Base-by-base conservation (phyloP, 2,888 invertebrate genomes). In the Conchocele bisecta region DNA sequence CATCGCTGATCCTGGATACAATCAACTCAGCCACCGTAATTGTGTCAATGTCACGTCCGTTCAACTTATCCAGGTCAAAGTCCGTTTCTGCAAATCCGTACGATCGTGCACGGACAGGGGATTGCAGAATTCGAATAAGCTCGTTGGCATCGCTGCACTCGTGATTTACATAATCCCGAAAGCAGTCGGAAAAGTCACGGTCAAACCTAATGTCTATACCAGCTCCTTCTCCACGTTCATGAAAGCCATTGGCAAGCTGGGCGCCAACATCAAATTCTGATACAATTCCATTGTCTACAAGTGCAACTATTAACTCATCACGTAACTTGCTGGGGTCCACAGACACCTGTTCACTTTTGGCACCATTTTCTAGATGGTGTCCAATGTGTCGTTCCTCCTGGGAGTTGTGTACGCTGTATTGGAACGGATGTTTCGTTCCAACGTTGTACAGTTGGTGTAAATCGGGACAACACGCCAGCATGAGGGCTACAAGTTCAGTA, bases 121-220 rank as follows among this genome's bases (percentile, higher is more conserved):
- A 37, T n/a, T 71, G 42, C 22, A 77, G 53, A 11, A 74, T 48
- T 31, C 42, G 39, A 35, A 61, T 61, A 20, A 77, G 41, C 28
- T 77, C 77, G 11, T 26, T 64, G 50, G 67, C 77, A 71, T 65
- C 71, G 44, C 61, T 60, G 59, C 77, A 77, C 54, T 53, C 46
- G 58, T 53, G 74, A 54, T 77, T 77, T 3, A 77, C 48, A 71
- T 74, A 77, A 46, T 77, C 77, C 61, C 53, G 59, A 31, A 77
- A 74, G 59, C 77, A 77, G n/a, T 22, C 35, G 26, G 68, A 71
- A 15, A 73, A 42, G 42, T 37, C 42, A 15, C 51, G 46, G 46
- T 73, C 69, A 15, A 61, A 33, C 20, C 20, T 15, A 50, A 73
- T 67, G 24, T 50, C 58, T 31, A 73, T 37, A 31, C 58, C 58